Evolutionary conservation across 2,888 invertebrate genomes (phyloP).

Genomic region (Salticus scenicus): DNA sequence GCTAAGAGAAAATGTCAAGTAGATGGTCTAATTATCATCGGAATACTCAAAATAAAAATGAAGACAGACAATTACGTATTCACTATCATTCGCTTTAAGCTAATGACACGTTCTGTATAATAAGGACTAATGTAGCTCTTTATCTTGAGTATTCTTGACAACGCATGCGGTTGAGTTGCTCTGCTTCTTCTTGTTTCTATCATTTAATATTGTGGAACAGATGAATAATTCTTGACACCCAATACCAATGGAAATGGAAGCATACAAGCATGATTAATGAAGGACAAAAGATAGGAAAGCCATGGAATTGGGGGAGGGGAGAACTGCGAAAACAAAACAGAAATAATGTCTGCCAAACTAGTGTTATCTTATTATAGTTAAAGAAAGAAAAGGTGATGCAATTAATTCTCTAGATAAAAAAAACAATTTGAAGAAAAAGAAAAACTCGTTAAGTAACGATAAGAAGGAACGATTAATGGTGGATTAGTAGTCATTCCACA

Average conservation of each 20-base stretch:
- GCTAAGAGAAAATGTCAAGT: constrained; percentile 15
- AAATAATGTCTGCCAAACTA: too few species aligned
- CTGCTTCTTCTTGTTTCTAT: not conserved
- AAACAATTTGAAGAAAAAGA: too few species aligned
- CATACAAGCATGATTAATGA: too few species aligned
- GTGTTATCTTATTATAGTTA: too few species aligned
- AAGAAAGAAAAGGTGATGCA: too few species aligned
- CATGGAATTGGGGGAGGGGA: too few species aligned
- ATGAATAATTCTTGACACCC: not conserved
- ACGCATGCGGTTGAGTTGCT: not conserved
- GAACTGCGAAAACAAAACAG: too few species aligned
- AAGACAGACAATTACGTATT: not conserved
- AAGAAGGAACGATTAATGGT: too few species aligned
- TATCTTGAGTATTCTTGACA: not conserved
- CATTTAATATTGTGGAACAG: not conserved
- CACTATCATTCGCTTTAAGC: not conserved
- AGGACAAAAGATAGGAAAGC: too few species aligned
- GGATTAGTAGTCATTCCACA: too few species aligned
- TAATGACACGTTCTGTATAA: not conserved
- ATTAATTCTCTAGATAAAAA: too few species aligned
- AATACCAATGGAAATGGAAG: not conserved
- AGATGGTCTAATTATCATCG: constrained; percentile 1
- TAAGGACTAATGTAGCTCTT: not conserved
- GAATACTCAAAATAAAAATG: not conserved
- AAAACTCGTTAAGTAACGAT: too few species aligned